These are phyloP conservation scores for Notolabrus celidotus DNA, from an alignment of 2,797 vertebrate species.

Conservation along the genomic window DNA sequence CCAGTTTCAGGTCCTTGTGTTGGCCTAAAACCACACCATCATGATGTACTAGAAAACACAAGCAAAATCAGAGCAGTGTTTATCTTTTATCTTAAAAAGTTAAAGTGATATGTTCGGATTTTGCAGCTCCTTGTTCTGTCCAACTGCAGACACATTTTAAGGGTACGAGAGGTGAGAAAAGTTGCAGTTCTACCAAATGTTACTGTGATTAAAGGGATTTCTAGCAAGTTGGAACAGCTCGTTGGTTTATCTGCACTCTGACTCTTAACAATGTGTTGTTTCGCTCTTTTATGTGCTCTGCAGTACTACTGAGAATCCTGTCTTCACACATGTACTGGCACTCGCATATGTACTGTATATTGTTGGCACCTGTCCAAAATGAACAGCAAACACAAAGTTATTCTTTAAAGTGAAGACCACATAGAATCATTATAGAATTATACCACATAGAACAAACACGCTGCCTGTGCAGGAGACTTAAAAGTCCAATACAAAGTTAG, in stretches of 20 bases:
- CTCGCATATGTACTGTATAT: background rate
- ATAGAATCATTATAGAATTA: background rate
- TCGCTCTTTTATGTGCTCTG: conserved; percentile 15
- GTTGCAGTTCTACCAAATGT: background rate
- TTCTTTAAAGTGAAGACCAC: background rate
- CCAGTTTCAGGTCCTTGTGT: background rate
- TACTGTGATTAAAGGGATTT: background rate
- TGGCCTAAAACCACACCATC: background rate
- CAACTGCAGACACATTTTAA: too few relatives aligned
- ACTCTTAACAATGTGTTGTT: conserved; percentile 21
- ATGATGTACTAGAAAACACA: background rate
- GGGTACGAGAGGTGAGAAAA: background rate
- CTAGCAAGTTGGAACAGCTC: background rate
- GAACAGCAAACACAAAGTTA: conserved; percentile 3
- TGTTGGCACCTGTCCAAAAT: conserved; percentile 26
- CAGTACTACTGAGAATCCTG: conserved; percentile 23
- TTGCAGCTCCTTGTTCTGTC: background rate
- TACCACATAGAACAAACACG: background rate
- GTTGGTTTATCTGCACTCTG: background rate
- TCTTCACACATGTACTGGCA: conserved; percentile 35
- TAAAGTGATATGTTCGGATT: background rate
- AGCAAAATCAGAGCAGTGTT: background rate
- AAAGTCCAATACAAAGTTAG: too few relatives aligned
- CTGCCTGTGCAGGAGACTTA: too few relatives aligned
- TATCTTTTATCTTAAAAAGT: background rate